These are phyloP conservation scores for Oasisia sp. DNA, from an alignment of 2,888 invertebrate species.

Conservation along the genomic window DNA sequence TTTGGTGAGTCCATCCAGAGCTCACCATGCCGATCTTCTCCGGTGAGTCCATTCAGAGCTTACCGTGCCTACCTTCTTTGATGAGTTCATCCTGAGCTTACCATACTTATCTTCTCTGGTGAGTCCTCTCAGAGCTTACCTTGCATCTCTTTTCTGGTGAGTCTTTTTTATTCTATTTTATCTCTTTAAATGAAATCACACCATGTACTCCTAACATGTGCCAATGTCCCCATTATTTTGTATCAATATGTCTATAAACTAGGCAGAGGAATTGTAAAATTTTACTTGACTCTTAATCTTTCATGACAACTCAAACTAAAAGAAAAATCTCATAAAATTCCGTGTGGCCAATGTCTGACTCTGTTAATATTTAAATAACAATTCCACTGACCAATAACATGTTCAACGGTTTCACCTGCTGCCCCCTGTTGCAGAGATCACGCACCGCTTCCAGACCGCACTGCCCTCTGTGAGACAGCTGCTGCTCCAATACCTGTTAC, in stretches of 20 bases:
- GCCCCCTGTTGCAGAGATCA: conserved; percentile 85
- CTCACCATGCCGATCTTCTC: neutral
- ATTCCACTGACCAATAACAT: neutral
- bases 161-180: too few relatives aligned
- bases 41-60: neutral
- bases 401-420: neutral
- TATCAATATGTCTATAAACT: neutral
- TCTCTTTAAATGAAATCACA: too few relatives aligned
- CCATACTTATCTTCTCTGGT: neutral
- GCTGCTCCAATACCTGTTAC: conserved; percentile 89
- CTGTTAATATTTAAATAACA: neutral
- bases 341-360: neutral
- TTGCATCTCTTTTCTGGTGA: too few relatives aligned
- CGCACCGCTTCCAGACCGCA: conserved; percentile 95
- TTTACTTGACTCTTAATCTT: neutral
- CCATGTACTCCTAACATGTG: too few relatives aligned
- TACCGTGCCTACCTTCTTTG: neutral
- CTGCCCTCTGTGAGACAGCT: conserved; percentile 91
- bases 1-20: neutral
- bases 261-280: neutral
- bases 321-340: too few relatives aligned
- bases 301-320: neutral
- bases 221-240: too few relatives aligned
- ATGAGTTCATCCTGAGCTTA: neutral
- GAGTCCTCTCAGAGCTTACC: neutral